phyloP scores from a whole-genome alignment of 2,113 vertebrate genomes.

The Thunnus maccoyii region DNA sequence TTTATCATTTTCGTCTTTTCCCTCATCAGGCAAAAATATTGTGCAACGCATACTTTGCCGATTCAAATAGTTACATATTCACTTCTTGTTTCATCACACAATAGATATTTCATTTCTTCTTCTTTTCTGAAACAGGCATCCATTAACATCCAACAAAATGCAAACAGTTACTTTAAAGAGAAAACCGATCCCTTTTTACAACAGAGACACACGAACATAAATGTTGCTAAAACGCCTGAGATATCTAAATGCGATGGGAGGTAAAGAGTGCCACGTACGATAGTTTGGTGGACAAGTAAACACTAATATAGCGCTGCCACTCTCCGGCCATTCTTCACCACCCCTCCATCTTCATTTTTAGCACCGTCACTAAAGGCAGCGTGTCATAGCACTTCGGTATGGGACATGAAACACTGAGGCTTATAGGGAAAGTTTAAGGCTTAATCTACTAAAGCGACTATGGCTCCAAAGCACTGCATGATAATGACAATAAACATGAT shows the following conservation, averaged over 20 bases:
- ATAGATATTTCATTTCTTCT: constrained; percentile 1
- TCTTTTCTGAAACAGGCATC: constrained; percentile 22
- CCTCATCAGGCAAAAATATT: constrained; percentile 18
- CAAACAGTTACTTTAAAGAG: constrained; percentile 21
- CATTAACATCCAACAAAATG: constrained; percentile 27
- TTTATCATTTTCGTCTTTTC: constrained; percentile 38
- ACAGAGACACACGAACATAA: constrained; percentile 39
- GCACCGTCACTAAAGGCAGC: constrained; percentile 67
- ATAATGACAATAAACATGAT: constrained; percentile 22
- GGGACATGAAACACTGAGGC: constrained; percentile 57
- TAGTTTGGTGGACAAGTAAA: constrained; percentile 55
- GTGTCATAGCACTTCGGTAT: constrained; percentile 77
- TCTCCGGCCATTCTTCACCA: neutral
- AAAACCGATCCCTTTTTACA: constrained; percentile 39
- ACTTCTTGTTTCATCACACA: constrained; percentile 27
- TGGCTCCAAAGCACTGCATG: constrained; percentile 45
- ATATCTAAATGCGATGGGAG: constrained; percentile 68
- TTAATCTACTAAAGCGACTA: constrained; percentile 45
- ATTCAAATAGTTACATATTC: constrained; percentile 1
- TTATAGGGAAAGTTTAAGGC: constrained; percentile 65
- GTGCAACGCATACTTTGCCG: constrained; percentile 45
- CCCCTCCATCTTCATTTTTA: constrained; percentile 27
- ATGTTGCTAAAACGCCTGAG: constrained; percentile 67
- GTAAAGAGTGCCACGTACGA: constrained; percentile 48
- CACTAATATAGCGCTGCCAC: constrained; percentile 55